A percentile compares a stretch with the other conserved stretches of the same genome.
These are phyloP conservation scores for Nomada fabriciana DNA, from an alignment of 2,888 invertebrate species.

Conservation along the genomic window DNA sequence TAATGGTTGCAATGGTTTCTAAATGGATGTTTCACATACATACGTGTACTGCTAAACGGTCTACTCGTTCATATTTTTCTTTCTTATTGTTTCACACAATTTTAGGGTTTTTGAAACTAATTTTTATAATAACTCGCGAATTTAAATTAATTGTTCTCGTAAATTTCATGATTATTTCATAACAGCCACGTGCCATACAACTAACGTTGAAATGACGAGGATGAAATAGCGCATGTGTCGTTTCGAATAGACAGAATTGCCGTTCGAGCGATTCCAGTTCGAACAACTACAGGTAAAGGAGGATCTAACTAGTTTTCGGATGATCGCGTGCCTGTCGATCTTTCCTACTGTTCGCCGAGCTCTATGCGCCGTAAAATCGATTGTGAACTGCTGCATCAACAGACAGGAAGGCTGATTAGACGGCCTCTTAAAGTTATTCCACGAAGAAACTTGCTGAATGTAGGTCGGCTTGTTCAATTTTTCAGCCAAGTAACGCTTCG, in stretches of 20 bases:
- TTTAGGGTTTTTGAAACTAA: too few species aligned
- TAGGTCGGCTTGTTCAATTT: slow-evolving; percentile 35
- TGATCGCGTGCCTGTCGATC: slow-evolving; percentile 77
- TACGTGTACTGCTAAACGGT: too few species aligned
- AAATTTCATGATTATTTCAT: too few species aligned
- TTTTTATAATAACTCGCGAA: too few species aligned
- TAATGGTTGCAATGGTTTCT: too few species aligned
- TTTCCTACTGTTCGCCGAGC: slow-evolving; percentile 46
- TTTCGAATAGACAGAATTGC: slow-evolving; percentile 1
- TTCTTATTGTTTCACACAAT: too few species aligned
- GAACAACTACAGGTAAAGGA: slow-evolving; percentile 46
- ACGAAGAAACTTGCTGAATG: slow-evolving; percentile 30
- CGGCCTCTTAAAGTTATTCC: slow-evolving; percentile 49
- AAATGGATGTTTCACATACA: too few species aligned
- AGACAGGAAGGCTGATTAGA: slow-evolving; percentile 56
- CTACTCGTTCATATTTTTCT: too few species aligned
- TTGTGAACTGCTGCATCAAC: slow-evolving; percentile 41
- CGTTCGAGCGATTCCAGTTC: slow-evolving; percentile 34
- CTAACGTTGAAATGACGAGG: too few species aligned
- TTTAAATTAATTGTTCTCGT: too few species aligned
- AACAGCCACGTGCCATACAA: too few species aligned
- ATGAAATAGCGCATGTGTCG: not conserved
- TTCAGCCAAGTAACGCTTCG: slow-evolving; percentile 9
- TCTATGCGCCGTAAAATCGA: slow-evolving; percentile 48
- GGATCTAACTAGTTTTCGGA: slow-evolving; percentile 70